Conservation (phyloP, 2,113 vertebrate genomes). For the Odocoileus hemionus region DNA sequence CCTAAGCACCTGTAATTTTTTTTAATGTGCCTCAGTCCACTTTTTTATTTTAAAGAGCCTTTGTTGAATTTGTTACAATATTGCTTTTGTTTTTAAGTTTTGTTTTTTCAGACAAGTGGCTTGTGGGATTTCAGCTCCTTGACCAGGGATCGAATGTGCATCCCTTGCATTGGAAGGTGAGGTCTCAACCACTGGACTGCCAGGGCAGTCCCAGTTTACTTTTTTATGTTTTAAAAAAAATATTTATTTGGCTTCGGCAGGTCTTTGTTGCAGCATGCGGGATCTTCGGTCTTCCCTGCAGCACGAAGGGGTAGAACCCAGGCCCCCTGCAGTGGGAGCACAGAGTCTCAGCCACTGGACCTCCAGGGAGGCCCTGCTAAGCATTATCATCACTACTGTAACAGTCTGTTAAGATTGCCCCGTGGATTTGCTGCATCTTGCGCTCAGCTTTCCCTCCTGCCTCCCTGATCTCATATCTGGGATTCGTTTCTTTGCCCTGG, state of each 20-base stretch:
- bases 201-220: background rate
- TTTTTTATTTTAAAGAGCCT: background rate
- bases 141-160: background rate
- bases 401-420: background rate
- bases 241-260: background rate
- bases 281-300: background rate
- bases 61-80: background rate
- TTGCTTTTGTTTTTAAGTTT: background rate
- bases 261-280: background rate
- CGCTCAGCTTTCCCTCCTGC: background rate
- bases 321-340: background rate
- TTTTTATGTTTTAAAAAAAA: background rate
- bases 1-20: background rate
- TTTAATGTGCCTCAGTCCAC: background rate
- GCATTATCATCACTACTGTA: fast-evolving
- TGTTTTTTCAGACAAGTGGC: background rate
- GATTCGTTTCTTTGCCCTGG: background rate
- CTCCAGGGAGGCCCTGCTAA: background rate
- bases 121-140: background rate
- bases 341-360: background rate
- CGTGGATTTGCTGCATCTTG: fast-evolving
- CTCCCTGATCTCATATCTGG: background rate
- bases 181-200: background rate
- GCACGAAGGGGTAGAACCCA: background rate
- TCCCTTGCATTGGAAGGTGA: background rate